Evolutionary conservation across 2,113 vertebrate species (phyloP).

Genomic region (Uropsilus gracilis): DNA sequence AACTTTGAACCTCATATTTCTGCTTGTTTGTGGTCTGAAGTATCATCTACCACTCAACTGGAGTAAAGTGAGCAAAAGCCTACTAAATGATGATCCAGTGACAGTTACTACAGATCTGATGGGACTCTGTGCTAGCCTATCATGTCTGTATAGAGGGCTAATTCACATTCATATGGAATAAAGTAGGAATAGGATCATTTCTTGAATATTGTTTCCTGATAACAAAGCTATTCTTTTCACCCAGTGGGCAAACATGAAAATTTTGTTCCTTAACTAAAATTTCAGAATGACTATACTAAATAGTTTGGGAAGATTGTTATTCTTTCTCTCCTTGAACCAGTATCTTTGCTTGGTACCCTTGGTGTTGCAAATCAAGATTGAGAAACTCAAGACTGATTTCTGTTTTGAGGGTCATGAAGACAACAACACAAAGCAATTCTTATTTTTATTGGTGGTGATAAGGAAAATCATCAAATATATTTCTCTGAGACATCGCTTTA

Average conservation of each 20-base stretch:
- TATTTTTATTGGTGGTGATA: slow-evolving; percentile 44
- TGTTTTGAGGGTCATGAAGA: slow-evolving; percentile 34
- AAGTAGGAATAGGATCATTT: background rate
- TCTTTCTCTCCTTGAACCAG: background rate
- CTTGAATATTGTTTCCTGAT: background rate
- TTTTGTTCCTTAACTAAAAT: background rate
- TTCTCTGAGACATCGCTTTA: slow-evolving; percentile 35
- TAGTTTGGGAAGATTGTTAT: background rate
- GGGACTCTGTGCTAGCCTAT: background rate
- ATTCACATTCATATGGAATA: background rate
- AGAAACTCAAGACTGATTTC: slow-evolving; percentile 44
- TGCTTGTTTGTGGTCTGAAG: background rate
- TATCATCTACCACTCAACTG: background rate
- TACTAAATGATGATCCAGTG: background rate
- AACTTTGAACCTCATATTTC: background rate
- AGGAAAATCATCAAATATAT: background rate
- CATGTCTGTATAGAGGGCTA: background rate
- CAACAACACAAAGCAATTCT: background rate
- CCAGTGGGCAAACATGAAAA: background rate
- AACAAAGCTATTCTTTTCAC: background rate
- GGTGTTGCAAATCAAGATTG: slow-evolving; percentile 33
- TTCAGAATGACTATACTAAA: background rate
- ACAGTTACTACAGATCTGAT: background rate
- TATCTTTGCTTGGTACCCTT: slow-evolving; percentile 39
- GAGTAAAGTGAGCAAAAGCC: background rate